phyloP scores from a whole-genome alignment of 2,797 vertebrate genomes.

The Enteromius anoplus region DNA sequence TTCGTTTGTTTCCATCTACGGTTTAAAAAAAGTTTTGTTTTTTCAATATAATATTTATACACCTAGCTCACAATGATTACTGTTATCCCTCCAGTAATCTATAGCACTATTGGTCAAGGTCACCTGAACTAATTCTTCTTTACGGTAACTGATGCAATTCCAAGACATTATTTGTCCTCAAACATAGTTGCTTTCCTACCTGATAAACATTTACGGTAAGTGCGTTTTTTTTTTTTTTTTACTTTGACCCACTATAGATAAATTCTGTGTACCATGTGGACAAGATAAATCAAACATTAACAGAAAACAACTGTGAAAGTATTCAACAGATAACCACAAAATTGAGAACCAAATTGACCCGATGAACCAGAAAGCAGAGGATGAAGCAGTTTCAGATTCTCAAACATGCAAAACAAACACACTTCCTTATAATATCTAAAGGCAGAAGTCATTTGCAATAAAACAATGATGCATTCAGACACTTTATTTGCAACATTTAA shows the following conservation, averaged over 20 bases:
- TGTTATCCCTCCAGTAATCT: not conserved
- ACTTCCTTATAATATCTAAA: not conserved
- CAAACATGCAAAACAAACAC: not conserved
- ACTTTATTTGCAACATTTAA: not conserved
- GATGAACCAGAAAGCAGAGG: not conserved
- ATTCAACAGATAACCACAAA: not conserved
- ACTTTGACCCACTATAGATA: not conserved
- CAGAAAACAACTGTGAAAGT: not conserved
- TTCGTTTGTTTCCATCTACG: not conserved
- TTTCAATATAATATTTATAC: not conserved
- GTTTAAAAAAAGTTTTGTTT: too few species aligned
- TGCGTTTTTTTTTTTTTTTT: not conserved
- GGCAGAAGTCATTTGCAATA: not conserved
- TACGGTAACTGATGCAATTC: not conserved
- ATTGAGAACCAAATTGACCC: not conserved
- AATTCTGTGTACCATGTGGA: not conserved
- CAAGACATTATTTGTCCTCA: slow-evolving; percentile 8
- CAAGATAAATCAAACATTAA: slow-evolving; percentile 18
- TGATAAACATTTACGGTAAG: not conserved
- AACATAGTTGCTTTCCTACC: slow-evolving; percentile 4
- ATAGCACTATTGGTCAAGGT: not conserved
- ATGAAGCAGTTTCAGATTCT: not conserved
- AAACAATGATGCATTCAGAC: not conserved
- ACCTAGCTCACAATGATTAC: not conserved
- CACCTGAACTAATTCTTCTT: not conserved